phyloP scores from a whole-genome alignment of 1,140 invertebrate species.

The Neuroterus valhalla region DNA sequence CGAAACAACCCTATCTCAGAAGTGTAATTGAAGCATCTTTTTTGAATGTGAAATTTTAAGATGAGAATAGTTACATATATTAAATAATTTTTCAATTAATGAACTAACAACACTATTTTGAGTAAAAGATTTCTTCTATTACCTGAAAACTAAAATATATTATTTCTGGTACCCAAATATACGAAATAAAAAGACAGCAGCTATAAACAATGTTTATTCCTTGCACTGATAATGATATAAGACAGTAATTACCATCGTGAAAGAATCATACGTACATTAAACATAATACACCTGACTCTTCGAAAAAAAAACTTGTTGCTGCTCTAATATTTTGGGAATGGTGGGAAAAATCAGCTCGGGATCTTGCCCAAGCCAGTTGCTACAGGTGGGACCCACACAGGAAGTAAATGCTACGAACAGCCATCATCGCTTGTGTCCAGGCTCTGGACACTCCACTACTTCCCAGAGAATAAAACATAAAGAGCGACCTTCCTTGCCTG shows the following conservation, averaged over 20 bases:
- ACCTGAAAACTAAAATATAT: too few species aligned
- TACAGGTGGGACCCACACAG: constrained; percentile 76
- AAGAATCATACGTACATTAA: background rate
- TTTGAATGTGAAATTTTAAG: too few species aligned
- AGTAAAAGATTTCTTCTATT: too few species aligned
- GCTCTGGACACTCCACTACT: constrained; percentile 66
- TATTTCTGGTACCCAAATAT: background rate
- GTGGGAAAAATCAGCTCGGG: constrained; percentile 82
- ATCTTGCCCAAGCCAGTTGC: constrained; percentile 91
- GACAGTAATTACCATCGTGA: background rate
- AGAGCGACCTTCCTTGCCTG: constrained; percentile 75
- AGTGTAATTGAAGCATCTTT: too few species aligned
- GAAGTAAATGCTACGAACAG: constrained; percentile 68
- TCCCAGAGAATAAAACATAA: constrained; percentile 77
- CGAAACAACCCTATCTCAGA: too few species aligned
- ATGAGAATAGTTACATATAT: too few species aligned
- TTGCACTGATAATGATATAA: background rate
- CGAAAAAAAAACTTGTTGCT: background rate
- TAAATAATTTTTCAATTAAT: too few species aligned
- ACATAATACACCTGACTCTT: background rate
- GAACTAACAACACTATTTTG: too few species aligned
- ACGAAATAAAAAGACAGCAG: background rate
- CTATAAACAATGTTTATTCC: background rate
- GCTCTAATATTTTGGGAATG: constrained; percentile 61
- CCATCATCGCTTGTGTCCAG: constrained; percentile 68